Evolutionary conservation across 1,140 invertebrate species (phyloP).

Genomic region (Heliothis virescens): DNA sequence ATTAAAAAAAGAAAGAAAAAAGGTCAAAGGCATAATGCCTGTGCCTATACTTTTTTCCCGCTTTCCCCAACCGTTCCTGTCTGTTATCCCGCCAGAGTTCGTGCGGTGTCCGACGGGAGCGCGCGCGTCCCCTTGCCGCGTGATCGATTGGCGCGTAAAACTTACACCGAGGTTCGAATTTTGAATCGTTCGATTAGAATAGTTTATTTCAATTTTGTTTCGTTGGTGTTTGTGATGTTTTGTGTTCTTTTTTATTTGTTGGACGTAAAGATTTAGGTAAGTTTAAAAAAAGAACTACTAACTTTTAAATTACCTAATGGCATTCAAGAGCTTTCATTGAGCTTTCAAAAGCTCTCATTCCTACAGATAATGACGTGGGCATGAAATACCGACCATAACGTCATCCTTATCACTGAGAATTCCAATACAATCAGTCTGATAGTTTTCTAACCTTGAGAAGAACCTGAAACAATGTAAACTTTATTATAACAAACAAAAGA

Average conservation of each 20-base stretch:
- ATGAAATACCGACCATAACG: conserved; percentile 2
- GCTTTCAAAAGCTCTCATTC: not conserved
- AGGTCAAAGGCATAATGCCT: conserved; percentile 12
- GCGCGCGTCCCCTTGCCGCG: conserved; percentile 55
- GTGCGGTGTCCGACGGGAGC: conserved; percentile 58
- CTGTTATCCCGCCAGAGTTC: conserved; percentile 57
- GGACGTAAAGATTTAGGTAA: conserved; percentile 53
- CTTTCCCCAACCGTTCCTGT: not conserved
- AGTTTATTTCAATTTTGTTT: conserved; percentile 50
- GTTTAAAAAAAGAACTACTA: conserved; percentile 12
- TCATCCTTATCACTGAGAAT: conserved; percentile 6
- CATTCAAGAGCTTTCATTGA: not conserved
- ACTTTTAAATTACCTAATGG: not conserved
- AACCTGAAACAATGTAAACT: not conserved
- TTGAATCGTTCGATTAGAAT: conserved; percentile 47
- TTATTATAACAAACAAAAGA: not conserved
- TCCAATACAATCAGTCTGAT: conserved; percentile 14
- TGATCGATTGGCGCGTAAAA: conserved; percentile 42
- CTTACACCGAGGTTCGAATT: conserved; percentile 50
- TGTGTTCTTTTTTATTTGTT: conserved; percentile 39
- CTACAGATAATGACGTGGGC: no score
- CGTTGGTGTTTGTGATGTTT: conserved; percentile 46
- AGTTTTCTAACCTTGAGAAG: conserved; percentile 4
- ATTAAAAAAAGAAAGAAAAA: conserved; percentile 45
- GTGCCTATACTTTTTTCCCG: conserved; percentile 26